These are phyloP conservation scores for Eulemur rufifrons DNA, from an alignment of 2,113 vertebrate genomes.

Conservation along the genomic window DNA sequence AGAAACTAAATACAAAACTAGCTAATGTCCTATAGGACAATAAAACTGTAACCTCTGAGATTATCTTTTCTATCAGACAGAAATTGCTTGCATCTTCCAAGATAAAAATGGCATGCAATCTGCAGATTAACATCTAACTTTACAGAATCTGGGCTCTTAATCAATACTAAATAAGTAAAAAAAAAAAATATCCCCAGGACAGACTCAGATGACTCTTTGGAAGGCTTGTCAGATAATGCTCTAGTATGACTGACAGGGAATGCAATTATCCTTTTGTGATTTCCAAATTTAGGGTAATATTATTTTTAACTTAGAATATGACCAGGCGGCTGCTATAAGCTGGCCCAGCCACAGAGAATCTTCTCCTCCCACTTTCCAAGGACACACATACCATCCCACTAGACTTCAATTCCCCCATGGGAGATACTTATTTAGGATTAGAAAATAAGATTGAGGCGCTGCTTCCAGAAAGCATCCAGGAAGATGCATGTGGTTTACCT, in stretches of 20 bases:
- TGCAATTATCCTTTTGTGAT: neutral
- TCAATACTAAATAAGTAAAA: neutral
- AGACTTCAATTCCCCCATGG: neutral
- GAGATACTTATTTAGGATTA: neutral
- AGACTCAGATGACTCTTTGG: neutral
- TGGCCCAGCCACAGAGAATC: neutral
- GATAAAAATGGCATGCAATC: neutral
- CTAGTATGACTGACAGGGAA: neutral
- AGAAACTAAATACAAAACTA: constrained; percentile 11
- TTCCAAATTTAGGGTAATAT: neutral
- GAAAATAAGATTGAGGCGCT: neutral
- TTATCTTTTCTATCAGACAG: neutral
- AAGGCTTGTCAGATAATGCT: neutral
- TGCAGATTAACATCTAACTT: neutral
- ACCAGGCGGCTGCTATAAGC: neutral
- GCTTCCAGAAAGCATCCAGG: neutral
- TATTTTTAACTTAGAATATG: neutral
- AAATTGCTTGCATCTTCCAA: neutral
- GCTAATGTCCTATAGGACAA: neutral
- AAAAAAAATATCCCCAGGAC: neutral
- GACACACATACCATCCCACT: neutral
- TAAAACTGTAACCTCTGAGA: neutral
- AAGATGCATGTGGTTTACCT: neutral
- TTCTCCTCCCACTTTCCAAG: neutral
- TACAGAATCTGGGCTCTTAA: neutral